Conservation (phyloP, 2,888 invertebrate genomes). For the Pyrrhosoma nymphula region DNA sequence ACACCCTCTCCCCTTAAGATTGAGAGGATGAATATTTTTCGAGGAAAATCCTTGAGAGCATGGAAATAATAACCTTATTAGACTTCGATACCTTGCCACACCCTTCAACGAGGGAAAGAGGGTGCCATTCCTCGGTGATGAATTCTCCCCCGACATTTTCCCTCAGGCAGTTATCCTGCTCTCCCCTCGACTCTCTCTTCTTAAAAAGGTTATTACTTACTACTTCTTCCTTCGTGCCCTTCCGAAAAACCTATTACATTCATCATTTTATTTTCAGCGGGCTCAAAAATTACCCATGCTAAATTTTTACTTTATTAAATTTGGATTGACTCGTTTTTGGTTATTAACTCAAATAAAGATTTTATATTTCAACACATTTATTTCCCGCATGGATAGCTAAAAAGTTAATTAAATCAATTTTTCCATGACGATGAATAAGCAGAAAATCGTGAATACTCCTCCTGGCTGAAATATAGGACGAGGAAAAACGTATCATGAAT, state of each 20-base stretch:
- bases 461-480: no score
- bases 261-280: background rate
- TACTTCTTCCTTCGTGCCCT: background rate
- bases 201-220: constrained; percentile 5
- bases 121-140: constrained; percentile 5
- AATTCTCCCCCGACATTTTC: background rate
- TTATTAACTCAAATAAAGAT: background rate
- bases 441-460: no score
- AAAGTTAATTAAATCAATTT: background rate
- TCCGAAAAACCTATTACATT: background rate
- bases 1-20: background rate
- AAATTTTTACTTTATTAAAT: background rate
- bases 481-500: no score
- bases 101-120: constrained; percentile 14
- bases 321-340: background rate
- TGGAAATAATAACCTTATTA: constrained; percentile 55
- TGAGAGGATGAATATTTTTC: constrained; percentile 14
- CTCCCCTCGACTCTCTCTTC: background rate
- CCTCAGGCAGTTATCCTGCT: background rate
- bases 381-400: background rate
- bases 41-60: background rate
- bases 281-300: background rate
- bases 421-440: background rate
- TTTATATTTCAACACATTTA: background rate
- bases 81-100: constrained; percentile 46